phyloP scores from a whole-genome alignment of 2,113 vertebrate genomes.

The Strigops habroptila region DNA sequence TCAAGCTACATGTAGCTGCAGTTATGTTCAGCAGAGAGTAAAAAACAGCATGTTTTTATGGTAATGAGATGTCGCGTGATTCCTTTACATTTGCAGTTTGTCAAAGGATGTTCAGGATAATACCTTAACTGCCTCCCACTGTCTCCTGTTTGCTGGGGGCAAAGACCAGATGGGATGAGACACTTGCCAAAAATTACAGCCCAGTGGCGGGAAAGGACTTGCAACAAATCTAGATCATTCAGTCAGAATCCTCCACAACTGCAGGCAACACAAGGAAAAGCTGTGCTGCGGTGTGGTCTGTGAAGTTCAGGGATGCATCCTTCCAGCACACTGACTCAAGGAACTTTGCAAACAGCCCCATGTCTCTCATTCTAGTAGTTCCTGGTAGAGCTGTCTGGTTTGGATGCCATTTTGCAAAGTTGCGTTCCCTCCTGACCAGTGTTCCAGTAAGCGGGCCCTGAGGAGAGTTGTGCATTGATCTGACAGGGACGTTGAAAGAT shows the following conservation, averaged over 20 bases:
- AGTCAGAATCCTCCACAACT: not conserved
- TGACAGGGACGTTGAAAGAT: conserved; percentile 16
- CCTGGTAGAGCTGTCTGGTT: not conserved
- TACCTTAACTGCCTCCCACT: not conserved
- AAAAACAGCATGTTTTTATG: not conserved
- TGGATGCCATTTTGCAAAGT: not conserved
- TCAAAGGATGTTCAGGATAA: not conserved
- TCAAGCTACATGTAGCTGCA: not conserved
- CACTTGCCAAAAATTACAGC: not conserved
- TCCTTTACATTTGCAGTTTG: not conserved
- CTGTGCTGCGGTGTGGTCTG: not conserved
- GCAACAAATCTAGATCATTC: not conserved
- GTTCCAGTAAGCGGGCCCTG: not conserved
- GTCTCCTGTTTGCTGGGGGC: not conserved
- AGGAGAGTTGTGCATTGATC: not conserved
- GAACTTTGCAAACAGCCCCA: not conserved
- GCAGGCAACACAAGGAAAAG: not conserved
- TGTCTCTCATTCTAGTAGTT: not conserved
- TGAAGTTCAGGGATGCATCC: not conserved
- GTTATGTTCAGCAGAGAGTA: not conserved
- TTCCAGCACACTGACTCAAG: not conserved
- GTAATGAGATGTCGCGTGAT: not conserved
- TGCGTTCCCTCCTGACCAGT: not conserved
- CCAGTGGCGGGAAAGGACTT: not conserved
- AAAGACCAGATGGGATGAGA: not conserved